Conservation (phyloP, 2,888 invertebrate genomes). For the Steromphala cineraria region DNA sequence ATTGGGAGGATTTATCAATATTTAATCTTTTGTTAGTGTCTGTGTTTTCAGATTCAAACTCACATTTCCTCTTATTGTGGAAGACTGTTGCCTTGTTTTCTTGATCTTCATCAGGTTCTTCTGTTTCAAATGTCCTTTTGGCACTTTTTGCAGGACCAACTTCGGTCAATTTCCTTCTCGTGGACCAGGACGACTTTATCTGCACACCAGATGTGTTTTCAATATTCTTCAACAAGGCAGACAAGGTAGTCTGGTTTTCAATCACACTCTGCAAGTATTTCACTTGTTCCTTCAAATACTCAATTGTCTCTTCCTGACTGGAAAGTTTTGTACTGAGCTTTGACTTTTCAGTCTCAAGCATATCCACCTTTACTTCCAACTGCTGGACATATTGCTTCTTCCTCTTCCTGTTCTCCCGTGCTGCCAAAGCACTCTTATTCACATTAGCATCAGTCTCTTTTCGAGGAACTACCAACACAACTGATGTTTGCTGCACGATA, state of each 20-base stretch:
- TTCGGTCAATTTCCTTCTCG: neutral
- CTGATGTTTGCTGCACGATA: too few species aligned
- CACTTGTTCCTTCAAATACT: conserved; percentile 40
- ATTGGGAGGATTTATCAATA: too few species aligned
- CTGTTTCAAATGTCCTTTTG: neutral
- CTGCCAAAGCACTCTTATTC: conserved; percentile 45
- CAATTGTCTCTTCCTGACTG: neutral
- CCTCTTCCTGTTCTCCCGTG: conserved; percentile 48
- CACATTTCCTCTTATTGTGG: neutral
- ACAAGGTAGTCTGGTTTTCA: conserved; percentile 51
- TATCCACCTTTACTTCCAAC: conserved; percentile 32
- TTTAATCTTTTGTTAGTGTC: neutral
- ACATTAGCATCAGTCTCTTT: conserved; percentile 18
- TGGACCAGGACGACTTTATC: conserved; percentile 40
- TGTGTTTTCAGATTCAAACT: neutral
- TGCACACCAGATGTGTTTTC: conserved; percentile 46
- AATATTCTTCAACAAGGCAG: conserved; percentile 44
- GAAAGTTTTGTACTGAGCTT: conserved; percentile 28
- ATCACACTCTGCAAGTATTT: conserved; percentile 52
- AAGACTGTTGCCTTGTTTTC: neutral
- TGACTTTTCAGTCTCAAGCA: conserved; percentile 31
- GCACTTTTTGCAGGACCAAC: neutral
- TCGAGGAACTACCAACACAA: too few species aligned
- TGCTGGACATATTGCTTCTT: conserved; percentile 45
- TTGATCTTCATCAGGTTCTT: neutral